Base-by-base conservation (phyloP, 53 echinoderm and acorn worm species). In the Mesocentrotus franciscanus region DNA sequence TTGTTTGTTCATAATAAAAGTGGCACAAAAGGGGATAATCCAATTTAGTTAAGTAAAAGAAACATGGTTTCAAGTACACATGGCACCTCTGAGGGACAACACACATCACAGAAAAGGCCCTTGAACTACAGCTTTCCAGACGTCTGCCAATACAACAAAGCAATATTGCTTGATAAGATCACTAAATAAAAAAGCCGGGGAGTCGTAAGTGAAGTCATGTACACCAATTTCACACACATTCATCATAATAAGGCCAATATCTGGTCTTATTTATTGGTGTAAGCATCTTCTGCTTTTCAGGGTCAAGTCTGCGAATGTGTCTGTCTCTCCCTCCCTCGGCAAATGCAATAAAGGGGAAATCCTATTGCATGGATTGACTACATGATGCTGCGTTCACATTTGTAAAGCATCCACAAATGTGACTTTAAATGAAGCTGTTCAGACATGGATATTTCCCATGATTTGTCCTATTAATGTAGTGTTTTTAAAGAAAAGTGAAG, bases 201-300 rank as follows among this genome's bases (percentile, higher is more conserved):
- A 87, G 87, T 58, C 58, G 10, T 59, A 58, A 87, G 87, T 87
- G 87, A 58, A 87, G n/a, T 87, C 58, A 87, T 87, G 57, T 87
- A 29, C 87, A 17, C 87, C 58, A 81, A 75, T 87, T 29, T 59
- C 58, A n/a, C 56, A 87, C 87, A 87, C 87, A 58, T 87, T 87
- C 87, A 58, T 58, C 87, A 58, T 58, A 87, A 87, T 87, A 56
- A 87, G 58, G 87, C 57, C 87, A 56, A 87, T 87, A 57, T 87
- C 87, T 87, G n/a, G 87, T 29, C 27, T 87, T 87, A 58, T 87
- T 87, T 58, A 87, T 87, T 87, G 58, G 87, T 18, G n/a, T 87
- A 87, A 87, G 42, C 58, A 29, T 27, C 87, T 87, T 10, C 58
- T 87, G 87, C 56, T 35, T 87, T 87, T 20, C 87, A 87, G 27